Conservation (phyloP, 2,113 vertebrate genomes). For the Pyrgilauda ruficollis region DNA sequence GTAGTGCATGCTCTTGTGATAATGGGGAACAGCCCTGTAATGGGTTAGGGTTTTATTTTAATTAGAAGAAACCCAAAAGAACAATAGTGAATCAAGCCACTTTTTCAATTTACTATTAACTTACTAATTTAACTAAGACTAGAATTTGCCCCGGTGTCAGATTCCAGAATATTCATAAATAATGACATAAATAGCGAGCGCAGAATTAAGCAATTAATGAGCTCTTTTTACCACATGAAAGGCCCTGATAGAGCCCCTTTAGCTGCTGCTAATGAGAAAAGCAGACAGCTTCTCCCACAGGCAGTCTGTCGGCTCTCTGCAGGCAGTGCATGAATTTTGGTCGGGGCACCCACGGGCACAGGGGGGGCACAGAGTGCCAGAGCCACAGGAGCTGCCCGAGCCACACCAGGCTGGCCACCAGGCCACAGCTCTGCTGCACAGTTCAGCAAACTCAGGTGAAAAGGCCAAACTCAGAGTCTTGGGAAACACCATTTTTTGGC, state of each 20-base stretch:
- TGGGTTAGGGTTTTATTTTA: background rate
- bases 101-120: background rate
- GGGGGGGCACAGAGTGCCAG: background rate
- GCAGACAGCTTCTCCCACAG: constrained; percentile 53
- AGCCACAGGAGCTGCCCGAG: background rate
- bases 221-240: constrained; percentile 57
- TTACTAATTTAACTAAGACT: constrained; percentile 47
- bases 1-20: background rate
- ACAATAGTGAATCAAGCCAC: constrained; percentile 20
- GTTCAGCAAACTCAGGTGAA: background rate
- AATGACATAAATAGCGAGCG: constrained; percentile 53
- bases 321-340: constrained; percentile 43
- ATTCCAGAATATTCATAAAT: constrained; percentile 61
- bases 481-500: background rate
- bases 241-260: constrained; percentile 41
- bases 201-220: constrained; percentile 61
- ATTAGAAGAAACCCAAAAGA: constrained; percentile 32
- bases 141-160: constrained; percentile 16
- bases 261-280: constrained; percentile 64
- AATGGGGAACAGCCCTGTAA: background rate
- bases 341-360: background rate
- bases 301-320: constrained; percentile 55
- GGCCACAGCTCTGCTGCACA: background rate
- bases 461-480: background rate
- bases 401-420: background rate